Evolutionary conservation across 1,140 invertebrate species (phyloP), one percentile per base, ranked within the genome.

Genomic region (Portunus trituberculatus): DNA sequence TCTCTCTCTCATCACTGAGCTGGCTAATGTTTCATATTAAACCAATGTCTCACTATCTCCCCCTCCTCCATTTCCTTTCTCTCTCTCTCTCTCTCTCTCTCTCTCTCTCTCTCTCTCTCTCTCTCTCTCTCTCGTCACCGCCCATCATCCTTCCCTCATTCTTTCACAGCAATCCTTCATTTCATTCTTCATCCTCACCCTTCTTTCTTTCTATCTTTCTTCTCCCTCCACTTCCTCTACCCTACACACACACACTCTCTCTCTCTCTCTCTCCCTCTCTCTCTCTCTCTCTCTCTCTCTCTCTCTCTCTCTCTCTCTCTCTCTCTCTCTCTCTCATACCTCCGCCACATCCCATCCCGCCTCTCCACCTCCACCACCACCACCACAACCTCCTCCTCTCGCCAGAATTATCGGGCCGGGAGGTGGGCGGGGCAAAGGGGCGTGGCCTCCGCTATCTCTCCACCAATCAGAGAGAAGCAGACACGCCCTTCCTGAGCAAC

Each of bases 401-500:
- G 20, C 10, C 20, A 76, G 67, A 32, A 46, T 87, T 46, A 87
- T 87, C 31, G 84, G 84, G 3, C 31, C 31, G 84, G 84, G 84
- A 39, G 84, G 84, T 39, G 84, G 39, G 84, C 31, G 84, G 84
- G 84, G 39, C 31, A 28, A 46, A 39, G 84, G 90, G 90, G 90
- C 90, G 90, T 91, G 90, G 52, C 16, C 90, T 16, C 52, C 31
- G 48, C 46, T 91, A 91, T 91, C 90, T 31, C 90, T 31, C 10
- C 4, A 48, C 90, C 90, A 91, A 91, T 91, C 90, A 91, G 59
- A 91, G 59, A 28, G 46, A 39, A n/a, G 52, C 52, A 25, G 90
- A 91, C 90, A 76, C 90, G 29, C 29, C 28, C 90, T 91, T 91
- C 90, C 90, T 91, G 90, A 76, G 76, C 52, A 67, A 76, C 90